Evolutionary conservation across 1,140 invertebrate species (phyloP).

Genomic region (Drosophila sturtevanti): DNA sequence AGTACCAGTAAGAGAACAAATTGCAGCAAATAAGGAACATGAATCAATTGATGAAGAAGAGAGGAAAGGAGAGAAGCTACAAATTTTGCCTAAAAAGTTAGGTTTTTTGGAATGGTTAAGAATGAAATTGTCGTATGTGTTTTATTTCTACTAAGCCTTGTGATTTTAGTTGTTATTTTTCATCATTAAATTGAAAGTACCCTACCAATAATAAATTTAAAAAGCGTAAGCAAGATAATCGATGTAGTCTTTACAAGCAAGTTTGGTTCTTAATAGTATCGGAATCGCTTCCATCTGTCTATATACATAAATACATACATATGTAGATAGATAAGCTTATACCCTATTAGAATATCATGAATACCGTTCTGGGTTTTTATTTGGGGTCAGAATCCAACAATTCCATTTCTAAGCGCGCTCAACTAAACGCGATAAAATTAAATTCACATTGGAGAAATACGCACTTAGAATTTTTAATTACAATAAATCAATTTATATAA

Average conservation of each 20-base stretch:
- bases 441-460: slow-evolving; percentile 40
- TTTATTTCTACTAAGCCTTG: slow-evolving; percentile 42
- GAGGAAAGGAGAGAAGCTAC: not conserved
- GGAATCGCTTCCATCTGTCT: too few relatives aligned
- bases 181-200: too few relatives aligned
- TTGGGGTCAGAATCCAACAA: too few relatives aligned
- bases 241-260: too few relatives aligned
- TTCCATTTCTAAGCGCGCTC: not conserved
- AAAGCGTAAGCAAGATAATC: too few relatives aligned
- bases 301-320: too few relatives aligned
- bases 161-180: not conserved
- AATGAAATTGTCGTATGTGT: slow-evolving; percentile 53
- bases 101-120: slow-evolving; percentile 45
- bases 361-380: too few relatives aligned
- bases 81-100: not conserved
- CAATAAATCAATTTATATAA: slow-evolving; percentile 80
- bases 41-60: not conserved
- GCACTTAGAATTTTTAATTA: slow-evolving; percentile 74
- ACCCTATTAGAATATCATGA: too few relatives aligned
- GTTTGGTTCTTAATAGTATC: too few relatives aligned
- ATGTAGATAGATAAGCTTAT: too few relatives aligned
- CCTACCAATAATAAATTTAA: too few relatives aligned
- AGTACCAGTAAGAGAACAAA: not conserved
- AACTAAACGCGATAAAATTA: slow-evolving; percentile 37
- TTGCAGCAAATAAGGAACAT: too few relatives aligned